A percentile compares a stretch with the other conserved stretches of the same genome.
Evolutionary conservation across 53 echinoderm and acorn worm genomes (phyloP).

Genomic region (Patiria pectinifera): DNA sequence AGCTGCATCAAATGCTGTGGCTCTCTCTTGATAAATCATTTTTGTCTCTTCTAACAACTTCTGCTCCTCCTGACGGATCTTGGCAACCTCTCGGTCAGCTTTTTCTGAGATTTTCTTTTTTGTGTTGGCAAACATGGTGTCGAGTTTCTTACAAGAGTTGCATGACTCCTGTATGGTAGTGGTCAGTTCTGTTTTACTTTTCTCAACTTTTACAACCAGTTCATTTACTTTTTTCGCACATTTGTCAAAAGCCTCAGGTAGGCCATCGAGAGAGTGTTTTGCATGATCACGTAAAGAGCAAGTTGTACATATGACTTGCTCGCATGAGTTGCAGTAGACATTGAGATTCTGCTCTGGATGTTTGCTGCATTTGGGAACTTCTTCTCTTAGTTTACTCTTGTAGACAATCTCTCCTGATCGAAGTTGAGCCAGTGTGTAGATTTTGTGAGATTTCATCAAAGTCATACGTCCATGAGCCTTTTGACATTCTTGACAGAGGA

Average conservation of each 20-base stretch:
- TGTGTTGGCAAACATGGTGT: not conserved
- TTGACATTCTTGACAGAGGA: slow-evolving; percentile 44
- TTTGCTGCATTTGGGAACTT: slow-evolving; percentile 14
- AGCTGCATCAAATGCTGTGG: not conserved
- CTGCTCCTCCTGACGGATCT: slow-evolving; percentile 3
- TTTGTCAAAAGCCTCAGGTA: not conserved
- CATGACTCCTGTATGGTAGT: not conserved
- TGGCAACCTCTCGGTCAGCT: slow-evolving; percentile 22
- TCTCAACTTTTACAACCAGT: not conserved
- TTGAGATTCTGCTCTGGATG: slow-evolving; percentile 7
- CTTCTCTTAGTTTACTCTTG: slow-evolving; percentile 25
- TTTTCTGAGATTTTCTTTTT: slow-evolving; percentile 10
- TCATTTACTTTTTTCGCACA: not conserved
- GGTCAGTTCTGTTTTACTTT: not conserved
- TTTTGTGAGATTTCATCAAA: slow-evolving; percentile 33
- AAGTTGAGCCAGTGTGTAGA: slow-evolving; percentile 40
- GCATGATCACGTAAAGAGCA: not conserved
- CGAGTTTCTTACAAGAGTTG: slow-evolving; percentile 1
- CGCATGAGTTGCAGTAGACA: slow-evolving; percentile 49
- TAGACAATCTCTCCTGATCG: slow-evolving; percentile 21
- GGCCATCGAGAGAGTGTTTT: not conserved
- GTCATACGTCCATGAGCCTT: slow-evolving; percentile 21
- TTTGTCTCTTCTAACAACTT: not conserved
- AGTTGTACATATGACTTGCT: slow-evolving; percentile 35
- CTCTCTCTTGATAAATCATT: slow-evolving; percentile 1